Evolutionary conservation across 2,888 invertebrate species (phyloP), one percentile per base, ranked within the genome.

Genomic region (Patella ulyssiponensis): DNA sequence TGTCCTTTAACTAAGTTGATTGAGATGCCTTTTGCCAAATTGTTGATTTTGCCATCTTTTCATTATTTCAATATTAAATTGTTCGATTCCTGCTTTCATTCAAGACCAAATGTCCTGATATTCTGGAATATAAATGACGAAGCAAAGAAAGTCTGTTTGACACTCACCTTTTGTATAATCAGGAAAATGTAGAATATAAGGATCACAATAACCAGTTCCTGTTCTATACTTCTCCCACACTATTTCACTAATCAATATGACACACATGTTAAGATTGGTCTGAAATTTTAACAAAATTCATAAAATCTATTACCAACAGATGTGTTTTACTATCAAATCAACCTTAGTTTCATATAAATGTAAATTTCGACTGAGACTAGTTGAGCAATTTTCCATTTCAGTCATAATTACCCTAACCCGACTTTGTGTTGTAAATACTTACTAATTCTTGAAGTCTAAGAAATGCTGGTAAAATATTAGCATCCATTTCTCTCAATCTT

Each of bases 201-300:
- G 95, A 82, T 96, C 95, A 14, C 93, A 92, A 17, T 94, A 93
- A 2, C 95, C 95, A 79, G 94, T 94, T 90, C 94, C 95, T 73
- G 93, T 93, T 85, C 94, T 93, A 89, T 95, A 96, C 89, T 96
- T 97, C 86, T 96, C 96, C 91, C 95, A 96, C 11, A 95, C 93
- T 77, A 97, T 93, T 90, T 96, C 95, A 0, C 96, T 95, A 54
- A 96, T 91, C 70, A 97, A 94, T 78, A 97, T 92, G 1, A 95
- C 94, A 84, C 95, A 95, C 58, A 97, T 92, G 87, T 96, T 95
- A 7, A 95, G 90, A 1, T 92, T 93, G 70, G 95, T 94, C 91
- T 91, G 83, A 69, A 86, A 85, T 74, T 56, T 77, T 75, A 80
- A 75, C 1, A 44, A 44, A 44, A 44, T 44, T 44, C 33, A 33